These are phyloP conservation scores for Zygaena filipendulae DNA, from an alignment of 2,888 invertebrate genomes.

Conservation along the genomic window DNA sequence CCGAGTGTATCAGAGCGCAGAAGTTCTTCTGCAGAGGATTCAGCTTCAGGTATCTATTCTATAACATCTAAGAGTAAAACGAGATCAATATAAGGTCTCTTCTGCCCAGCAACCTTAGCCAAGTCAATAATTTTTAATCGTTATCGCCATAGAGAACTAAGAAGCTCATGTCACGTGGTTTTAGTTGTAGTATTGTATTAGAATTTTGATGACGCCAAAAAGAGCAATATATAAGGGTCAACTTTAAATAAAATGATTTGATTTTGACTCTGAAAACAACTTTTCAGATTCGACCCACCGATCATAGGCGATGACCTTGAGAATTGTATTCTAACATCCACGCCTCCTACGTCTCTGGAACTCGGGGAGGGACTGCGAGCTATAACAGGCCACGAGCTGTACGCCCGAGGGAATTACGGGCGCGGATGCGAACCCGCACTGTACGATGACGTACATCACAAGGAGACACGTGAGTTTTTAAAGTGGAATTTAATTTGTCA, in stretches of 20 bases:
- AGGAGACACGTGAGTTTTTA: constrained; percentile 35
- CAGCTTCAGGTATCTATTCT: constrained; percentile 74
- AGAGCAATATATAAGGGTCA: too few species aligned
- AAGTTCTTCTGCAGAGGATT: constrained; percentile 85
- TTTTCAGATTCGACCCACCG: constrained; percentile 74
- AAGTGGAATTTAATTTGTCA: constrained; percentile 2
- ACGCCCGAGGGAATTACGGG: constrained; percentile 84
- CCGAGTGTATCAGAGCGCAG: constrained; percentile 78
- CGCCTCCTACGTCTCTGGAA: constrained; percentile 51
- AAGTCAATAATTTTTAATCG: too few species aligned
- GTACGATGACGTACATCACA: constrained; percentile 38
- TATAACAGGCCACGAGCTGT: constrained; percentile 77
- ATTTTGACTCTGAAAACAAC: too few species aligned
- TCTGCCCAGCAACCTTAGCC: too few species aligned
- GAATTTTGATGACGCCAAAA: too few species aligned
- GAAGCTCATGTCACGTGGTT: too few species aligned
- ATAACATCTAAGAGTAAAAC: too few species aligned
- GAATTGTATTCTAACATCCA: constrained; percentile 83
- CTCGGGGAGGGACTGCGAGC: constrained; percentile 73
- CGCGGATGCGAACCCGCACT: constrained; percentile 82
- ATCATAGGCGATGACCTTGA: constrained; percentile 72
- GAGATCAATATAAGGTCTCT: too few species aligned
- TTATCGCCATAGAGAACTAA: too few species aligned
- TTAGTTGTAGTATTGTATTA: too few species aligned
- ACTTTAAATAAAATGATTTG: constrained; percentile 1